These are phyloP conservation scores for Diadromus collaris DNA, from an alignment of 2,888 invertebrate species.

Conservation along the genomic window DNA sequence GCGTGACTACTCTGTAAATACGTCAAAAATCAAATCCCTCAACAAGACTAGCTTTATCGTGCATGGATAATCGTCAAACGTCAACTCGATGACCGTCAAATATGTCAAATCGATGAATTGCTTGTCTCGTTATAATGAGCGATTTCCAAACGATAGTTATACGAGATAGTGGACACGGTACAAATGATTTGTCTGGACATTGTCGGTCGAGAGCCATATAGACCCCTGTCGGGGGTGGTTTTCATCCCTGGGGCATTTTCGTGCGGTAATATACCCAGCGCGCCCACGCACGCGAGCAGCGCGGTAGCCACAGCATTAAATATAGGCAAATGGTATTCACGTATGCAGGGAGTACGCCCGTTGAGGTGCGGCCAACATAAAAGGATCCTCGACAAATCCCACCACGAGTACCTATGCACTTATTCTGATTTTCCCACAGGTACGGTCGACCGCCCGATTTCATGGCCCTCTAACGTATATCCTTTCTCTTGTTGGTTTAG, in stretches of 20 bases:
- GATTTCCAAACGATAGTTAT: constrained; percentile 16
- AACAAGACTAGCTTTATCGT: neutral
- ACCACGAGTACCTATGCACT: neutral
- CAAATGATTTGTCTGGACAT: constrained; percentile 32
- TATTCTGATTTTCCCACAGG: constrained; percentile 29
- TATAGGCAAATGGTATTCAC: constrained; percentile 51
- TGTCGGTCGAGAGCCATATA: neutral
- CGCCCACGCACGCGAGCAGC: neutral
- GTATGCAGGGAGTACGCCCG: constrained; percentile 33
- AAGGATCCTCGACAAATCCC: constrained; percentile 27
- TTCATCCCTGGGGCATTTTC: constrained; percentile 7
- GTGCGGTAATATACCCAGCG: constrained; percentile 10
- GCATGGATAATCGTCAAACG: constrained; percentile 16
- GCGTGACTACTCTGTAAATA: neutral
- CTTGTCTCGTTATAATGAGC: constrained; percentile 35
- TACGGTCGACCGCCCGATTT: constrained; percentile 33
- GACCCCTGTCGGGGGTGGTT: constrained; percentile 9
- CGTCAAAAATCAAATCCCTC: constrained; percentile 4
- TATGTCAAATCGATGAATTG: constrained; percentile 39
- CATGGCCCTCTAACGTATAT: neutral
- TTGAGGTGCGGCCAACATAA: constrained; percentile 47
- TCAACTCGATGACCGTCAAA: constrained; percentile 11
- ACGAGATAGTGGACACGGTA: constrained; percentile 12
- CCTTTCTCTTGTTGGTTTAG: constrained; percentile 16
- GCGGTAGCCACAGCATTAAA: constrained; percentile 12